phyloP scores from a whole-genome alignment of 2,888 invertebrate species.

The Tanaodytes sp. region DNA sequence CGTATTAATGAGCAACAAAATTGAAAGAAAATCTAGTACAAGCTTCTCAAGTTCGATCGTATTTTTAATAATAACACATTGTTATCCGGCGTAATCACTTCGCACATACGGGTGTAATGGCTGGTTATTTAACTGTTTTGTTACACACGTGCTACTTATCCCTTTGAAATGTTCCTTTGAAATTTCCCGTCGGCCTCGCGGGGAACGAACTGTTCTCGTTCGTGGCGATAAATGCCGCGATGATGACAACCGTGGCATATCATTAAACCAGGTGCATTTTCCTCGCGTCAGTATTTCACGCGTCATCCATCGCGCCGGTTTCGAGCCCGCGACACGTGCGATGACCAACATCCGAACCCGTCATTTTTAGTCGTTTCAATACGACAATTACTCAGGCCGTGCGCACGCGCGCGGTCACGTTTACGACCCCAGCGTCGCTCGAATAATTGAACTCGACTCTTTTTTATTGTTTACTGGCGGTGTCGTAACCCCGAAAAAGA shows the following conservation, averaged over 20 bases:
- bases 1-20: too few species aligned
- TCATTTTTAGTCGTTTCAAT: not conserved
- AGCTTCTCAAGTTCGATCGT: too few species aligned
- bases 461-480: not conserved
- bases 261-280: slow-evolving; percentile 3
- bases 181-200: slow-evolving; percentile 17
- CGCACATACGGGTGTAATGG: slow-evolving; percentile 28
- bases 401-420: not conserved
- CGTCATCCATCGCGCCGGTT: not conserved
- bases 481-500: slow-evolving; percentile 16
- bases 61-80: too few species aligned
- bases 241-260: slow-evolving; percentile 8
- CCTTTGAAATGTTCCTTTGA: slow-evolving; percentile 17
- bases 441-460: not conserved
- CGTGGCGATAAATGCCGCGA: not conserved
- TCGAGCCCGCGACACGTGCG: too few species aligned
- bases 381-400: too few species aligned
- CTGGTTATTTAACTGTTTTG: slow-evolving; percentile 36
- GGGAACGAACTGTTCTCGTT: slow-evolving; percentile 16
- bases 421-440: not conserved
- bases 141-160: slow-evolving; percentile 33
- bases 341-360: too few species aligned
- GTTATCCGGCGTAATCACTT: too few species aligned
- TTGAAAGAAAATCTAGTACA: too few species aligned
- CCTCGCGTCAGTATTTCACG: not conserved